These are phyloP conservation scores for Chrysochloris asiatica DNA, from an alignment of 2,113 vertebrate genomes.

Conservation along the genomic window DNA sequence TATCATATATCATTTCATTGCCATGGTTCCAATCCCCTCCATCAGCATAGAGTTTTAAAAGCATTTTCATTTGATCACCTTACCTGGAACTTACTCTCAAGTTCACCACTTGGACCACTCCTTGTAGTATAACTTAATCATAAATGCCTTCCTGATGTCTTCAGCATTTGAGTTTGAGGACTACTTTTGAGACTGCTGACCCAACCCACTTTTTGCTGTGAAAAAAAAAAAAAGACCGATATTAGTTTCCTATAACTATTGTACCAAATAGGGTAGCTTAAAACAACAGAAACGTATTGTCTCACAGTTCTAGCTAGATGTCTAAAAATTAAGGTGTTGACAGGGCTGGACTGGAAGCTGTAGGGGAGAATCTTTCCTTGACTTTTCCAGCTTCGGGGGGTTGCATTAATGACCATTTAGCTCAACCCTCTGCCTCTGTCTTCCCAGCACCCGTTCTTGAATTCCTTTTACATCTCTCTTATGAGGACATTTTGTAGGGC, in stretches of 20 bases:
- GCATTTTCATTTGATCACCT: too few species aligned
- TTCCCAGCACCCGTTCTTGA: not conserved
- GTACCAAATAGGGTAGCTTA: not conserved
- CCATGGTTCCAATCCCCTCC: too few species aligned
- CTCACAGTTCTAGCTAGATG: not conserved
- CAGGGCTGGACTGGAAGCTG: not conserved
- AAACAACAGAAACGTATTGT: slow-evolving; percentile 50
- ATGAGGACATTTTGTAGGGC: not conserved
- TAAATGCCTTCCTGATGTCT: not conserved
- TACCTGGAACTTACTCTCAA: too few species aligned
- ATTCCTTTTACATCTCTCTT: not conserved
- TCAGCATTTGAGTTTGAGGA: slow-evolving; percentile 28
- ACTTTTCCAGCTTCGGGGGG: not conserved
- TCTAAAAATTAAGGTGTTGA: not conserved
- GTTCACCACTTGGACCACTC: not conserved
- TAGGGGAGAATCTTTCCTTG: not conserved
- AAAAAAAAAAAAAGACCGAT: not conserved
- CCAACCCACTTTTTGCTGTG: not conserved
- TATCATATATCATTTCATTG: too few species aligned
- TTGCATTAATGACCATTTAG: not conserved
- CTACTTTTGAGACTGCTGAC: not conserved
- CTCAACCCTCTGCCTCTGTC: not conserved
- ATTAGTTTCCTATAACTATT: not conserved
- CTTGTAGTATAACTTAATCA: not conserved
- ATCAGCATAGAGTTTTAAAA: too few species aligned